phyloP scores from a whole-genome alignment of 1,140 invertebrate genomes.

The Apis florea region DNA sequence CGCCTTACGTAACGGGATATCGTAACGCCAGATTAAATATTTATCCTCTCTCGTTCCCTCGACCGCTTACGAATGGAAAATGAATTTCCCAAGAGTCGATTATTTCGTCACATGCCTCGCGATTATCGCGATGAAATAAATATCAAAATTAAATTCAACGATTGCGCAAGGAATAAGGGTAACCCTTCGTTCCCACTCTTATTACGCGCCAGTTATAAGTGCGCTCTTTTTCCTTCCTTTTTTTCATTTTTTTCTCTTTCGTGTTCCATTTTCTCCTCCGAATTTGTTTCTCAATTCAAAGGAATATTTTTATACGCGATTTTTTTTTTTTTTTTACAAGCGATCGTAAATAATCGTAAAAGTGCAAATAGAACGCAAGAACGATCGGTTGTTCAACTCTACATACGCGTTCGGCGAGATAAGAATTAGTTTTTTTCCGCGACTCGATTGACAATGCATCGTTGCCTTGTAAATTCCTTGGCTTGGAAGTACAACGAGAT shows the following conservation, averaged over 20 bases:
- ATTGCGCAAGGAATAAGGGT: conserved; percentile 28
- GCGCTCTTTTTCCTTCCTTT: neutral
- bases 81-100: conserved; percentile 20
- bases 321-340: neutral
- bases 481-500: neutral
- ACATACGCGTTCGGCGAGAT: neutral
- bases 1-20: too few species aligned
- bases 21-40: neutral
- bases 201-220: conserved; percentile 3
- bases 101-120: neutral
- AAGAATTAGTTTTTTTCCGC: conserved; percentile 15
- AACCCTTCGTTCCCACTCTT: conserved; percentile 37
- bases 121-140: conserved; percentile 50
- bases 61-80: neutral
- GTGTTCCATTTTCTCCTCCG: neutral
- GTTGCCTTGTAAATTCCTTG: neutral
- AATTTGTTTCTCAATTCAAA: neutral
- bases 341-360: neutral
- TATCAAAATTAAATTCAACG: conserved; percentile 48
- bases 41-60: neutral
- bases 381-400: neutral
- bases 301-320: neutral
- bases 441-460: neutral
- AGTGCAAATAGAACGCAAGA: neutral
- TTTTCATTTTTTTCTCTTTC: neutral